Conservation (phyloP, 2,888 invertebrate genomes). For the Anorthoa munda region DNA sequence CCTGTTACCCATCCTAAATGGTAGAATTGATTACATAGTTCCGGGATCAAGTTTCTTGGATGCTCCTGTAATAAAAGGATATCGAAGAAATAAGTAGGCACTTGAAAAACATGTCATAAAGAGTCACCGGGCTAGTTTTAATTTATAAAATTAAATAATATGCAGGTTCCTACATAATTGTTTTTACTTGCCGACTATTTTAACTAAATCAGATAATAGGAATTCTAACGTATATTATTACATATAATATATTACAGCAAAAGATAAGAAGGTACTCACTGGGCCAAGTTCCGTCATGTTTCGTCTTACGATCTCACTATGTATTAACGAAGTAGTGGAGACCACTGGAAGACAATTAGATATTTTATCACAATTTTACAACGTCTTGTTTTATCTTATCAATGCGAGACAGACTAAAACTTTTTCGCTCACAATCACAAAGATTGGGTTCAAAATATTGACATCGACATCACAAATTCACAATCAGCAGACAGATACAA, state of each 20-base stretch:
- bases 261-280: conserved; percentile 65
- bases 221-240: too few relatives aligned
- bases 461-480: background rate
- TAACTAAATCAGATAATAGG: background rate
- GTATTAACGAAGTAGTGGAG: background rate
- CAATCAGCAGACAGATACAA: background rate
- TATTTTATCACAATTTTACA: conserved; percentile 13
- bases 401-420: background rate
- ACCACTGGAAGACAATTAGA: conserved; percentile 7
- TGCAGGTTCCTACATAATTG: background rate
- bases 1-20: conserved; percentile 99
- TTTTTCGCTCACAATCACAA: background rate
- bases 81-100: background rate
- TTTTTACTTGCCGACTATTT: background rate
- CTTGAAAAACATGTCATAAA: background rate
- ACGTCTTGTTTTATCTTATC: conserved; percentile 43
- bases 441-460: background rate
- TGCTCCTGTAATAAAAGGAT: conserved; percentile 91
- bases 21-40: conserved; percentile 97
- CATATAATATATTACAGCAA: background rate
- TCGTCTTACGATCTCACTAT: conserved; percentile 7
- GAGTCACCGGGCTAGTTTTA: background rate
- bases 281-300: conserved; percentile 71
- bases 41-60: conserved; percentile 96
- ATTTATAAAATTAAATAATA: background rate